Evolutionary conservation across 2,797 vertebrate genomes (phyloP), one percentile per base, ranked within the genome.

Genomic region (Lepus townsendii): DNA sequence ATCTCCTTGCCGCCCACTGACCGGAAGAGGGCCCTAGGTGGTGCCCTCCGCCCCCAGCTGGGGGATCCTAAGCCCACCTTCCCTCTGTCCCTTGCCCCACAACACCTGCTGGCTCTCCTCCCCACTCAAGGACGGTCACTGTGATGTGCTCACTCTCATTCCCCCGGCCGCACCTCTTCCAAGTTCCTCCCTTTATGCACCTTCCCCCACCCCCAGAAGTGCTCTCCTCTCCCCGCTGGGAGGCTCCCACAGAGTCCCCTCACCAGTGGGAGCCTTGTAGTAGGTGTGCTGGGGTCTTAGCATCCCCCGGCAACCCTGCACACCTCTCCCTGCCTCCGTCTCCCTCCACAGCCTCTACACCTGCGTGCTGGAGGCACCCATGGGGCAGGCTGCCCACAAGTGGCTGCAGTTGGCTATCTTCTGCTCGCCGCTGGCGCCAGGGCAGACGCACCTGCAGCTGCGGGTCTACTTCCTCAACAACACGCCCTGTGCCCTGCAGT

Each of bases 401-500:
- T 97, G 96, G 97, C 88, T 98, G 47, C 97, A 97, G 94, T 72
- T 98, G 91, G 97, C 97, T 0, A 5, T 97, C 50, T 98, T 98
- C 88, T 96, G 97, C 91, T 97, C 97, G 0, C 96, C 97, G 0
- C 89, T 98, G 95, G 96, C 13, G 0, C 95, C 95, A 0, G 96
- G 95, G 17, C 97, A 98, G 96, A 91, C 96, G 26, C 97, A 98
- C 95, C 83, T 97, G 75, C 97, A 97, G 92, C 86, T 97, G 30
- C 96, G 97, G 0, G 66, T 98, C 90, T 98, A 97, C 90, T 97
- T 98, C 77, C 96, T 97, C 84, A 98, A 97, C 95, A 98, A 97
- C 54, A 98, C 97, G 0, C 97, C 97, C 42, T 98, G 97, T 0
- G 97, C 97, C 83, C 85, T 98, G 89, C 97, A 93, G 90, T 98